These are phyloP conservation scores for Ganaspis brasiliensis DNA, from an alignment of 2,888 invertebrate species.

Conservation along the genomic window DNA sequence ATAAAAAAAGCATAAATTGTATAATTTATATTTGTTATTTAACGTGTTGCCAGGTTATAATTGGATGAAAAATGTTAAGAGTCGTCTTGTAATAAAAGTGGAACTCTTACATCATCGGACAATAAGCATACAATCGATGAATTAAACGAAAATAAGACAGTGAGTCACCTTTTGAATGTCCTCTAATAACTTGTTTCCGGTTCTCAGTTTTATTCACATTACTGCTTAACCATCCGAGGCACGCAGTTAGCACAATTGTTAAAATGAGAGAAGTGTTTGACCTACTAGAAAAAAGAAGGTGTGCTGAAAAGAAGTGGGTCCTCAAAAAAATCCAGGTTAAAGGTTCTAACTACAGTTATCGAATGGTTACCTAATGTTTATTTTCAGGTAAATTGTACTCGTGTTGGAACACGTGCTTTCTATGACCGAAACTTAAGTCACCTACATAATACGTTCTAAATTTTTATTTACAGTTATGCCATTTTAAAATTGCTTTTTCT, in stretches of 20 bases:
- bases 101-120: slow-evolving; percentile 41
- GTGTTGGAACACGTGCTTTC: slow-evolving; percentile 6
- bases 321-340: slow-evolving; percentile 46
- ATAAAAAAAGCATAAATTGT: no score
- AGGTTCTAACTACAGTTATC: slow-evolving; percentile 52
- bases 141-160: slow-evolving; percentile 18
- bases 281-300: slow-evolving; percentile 28
- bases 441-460: slow-evolving; percentile 58
- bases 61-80: no score
- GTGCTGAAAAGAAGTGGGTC: slow-evolving; percentile 32
- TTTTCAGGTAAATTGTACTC: slow-evolving; percentile 57
- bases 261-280: slow-evolving; percentile 8
- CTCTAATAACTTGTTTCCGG: slow-evolving; percentile 6
- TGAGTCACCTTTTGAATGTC: slow-evolving; percentile 45
- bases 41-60: no score
- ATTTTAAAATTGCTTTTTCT: slow-evolving; percentile 44
- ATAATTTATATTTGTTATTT: no score
- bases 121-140: slow-evolving; percentile 51
- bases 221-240: background rate
- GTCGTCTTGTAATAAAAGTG: background rate
- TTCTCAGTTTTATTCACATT: slow-evolving; percentile 17
- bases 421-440: slow-evolving; percentile 1
- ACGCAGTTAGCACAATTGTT: background rate
- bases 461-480: slow-evolving; percentile 62
- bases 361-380: slow-evolving; percentile 64